Percentiles rank a stretch among this genome's conserved stretches.
Evolutionary conservation across 2,797 vertebrate species (phyloP).

Genomic region (Limosa lapponica): DNA sequence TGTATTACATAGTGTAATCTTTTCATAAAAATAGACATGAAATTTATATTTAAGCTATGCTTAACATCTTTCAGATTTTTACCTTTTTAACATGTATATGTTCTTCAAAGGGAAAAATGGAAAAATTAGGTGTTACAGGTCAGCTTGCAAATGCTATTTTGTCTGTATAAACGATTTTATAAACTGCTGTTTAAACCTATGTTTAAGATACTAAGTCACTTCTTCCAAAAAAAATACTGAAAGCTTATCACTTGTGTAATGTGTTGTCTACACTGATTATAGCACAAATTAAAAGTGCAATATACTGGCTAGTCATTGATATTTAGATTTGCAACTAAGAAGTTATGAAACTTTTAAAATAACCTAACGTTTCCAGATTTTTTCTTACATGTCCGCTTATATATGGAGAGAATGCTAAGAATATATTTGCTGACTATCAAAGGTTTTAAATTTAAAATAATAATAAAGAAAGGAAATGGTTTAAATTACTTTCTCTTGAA

Average conservation of each 20-base stretch:
- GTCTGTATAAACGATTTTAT: neutral
- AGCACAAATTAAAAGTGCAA: neutral
- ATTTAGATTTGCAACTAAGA: constrained; percentile 33
- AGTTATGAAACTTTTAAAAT: constrained; percentile 12
- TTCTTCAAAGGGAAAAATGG: neutral
- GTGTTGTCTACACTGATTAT: constrained; percentile 10
- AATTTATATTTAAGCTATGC: neutral
- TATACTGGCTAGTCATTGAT: neutral
- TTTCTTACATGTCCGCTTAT: neutral
- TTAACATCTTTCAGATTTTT: neutral
- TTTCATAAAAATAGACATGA: neutral
- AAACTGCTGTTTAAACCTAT: neutral
- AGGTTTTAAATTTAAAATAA: neutral
- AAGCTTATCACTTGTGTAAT: neutral
- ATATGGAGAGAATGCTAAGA: neutral
- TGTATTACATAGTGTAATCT: neutral
- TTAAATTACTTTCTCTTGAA: neutral
- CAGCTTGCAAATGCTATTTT: neutral
- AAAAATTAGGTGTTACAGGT: neutral
- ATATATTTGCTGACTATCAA: neutral
- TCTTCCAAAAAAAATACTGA: neutral
- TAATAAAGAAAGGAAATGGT: neutral
- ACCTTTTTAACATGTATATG: neutral
- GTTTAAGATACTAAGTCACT: neutral
- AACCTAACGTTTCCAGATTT: neutral